Evolutionary conservation across 2,113 vertebrate genomes (phyloP).

Genomic region (Chaetorhynchus papuensis): DNA sequence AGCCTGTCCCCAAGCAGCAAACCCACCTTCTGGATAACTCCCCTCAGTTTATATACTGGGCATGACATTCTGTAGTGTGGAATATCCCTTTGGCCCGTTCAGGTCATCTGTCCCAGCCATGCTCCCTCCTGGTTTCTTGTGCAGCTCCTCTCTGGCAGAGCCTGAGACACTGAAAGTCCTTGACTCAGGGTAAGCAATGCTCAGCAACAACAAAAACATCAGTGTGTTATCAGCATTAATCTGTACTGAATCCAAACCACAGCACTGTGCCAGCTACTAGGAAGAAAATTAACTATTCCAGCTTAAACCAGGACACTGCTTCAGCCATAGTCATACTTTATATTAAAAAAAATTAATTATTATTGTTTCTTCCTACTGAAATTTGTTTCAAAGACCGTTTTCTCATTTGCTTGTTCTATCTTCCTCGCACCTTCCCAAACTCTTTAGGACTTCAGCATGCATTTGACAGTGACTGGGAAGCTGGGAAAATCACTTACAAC

Average conservation of each 20-base stretch:
- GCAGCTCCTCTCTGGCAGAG: not conserved
- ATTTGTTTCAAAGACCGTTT: not conserved
- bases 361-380: not conserved
- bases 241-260: not conserved
- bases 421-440: not conserved
- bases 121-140: not conserved
- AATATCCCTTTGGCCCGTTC: not conserved
- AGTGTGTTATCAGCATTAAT: not conserved
- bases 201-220: not conserved
- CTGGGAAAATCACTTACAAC: conserved; percentile 84
- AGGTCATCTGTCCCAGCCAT: not conserved
- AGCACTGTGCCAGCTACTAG: not conserved
- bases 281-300: not conserved
- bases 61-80: not conserved
- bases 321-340: not conserved
- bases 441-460: conserved; percentile 88
- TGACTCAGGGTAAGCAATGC: not conserved
- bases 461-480: conserved; percentile 92
- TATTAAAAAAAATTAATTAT: not conserved
- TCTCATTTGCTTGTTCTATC: not conserved
- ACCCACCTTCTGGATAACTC: not conserved
- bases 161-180: not conserved
- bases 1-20: not conserved
- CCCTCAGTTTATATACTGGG: not conserved
- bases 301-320: not conserved